These are phyloP conservation scores for Sympetrum striolatum DNA, from an alignment of 2,888 invertebrate genomes.

Conservation along the genomic window DNA sequence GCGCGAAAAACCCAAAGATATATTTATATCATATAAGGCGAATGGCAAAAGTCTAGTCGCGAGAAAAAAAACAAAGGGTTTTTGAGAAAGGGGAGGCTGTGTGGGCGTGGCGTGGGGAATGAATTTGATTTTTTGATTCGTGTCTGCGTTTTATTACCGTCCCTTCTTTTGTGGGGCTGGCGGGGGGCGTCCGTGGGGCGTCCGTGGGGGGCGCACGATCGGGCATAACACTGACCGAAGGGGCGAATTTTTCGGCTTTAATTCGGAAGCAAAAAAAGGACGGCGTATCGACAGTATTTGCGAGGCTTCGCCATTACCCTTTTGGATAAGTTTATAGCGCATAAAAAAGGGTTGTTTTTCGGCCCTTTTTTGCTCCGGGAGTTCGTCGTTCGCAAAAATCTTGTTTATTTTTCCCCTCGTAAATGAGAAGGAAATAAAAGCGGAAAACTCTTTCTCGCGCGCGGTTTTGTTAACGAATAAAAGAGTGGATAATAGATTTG, in stretches of 20 bases:
- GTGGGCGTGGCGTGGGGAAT: not conserved
- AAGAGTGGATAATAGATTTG: too few species aligned
- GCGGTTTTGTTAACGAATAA: too few species aligned
- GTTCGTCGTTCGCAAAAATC: not conserved
- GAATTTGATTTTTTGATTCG: constrained; percentile 42
- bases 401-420: not conserved
- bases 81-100: not conserved
- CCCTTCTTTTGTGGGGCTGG: constrained; percentile 15
- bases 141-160: constrained; percentile 40
- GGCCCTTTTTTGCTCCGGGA: not conserved
- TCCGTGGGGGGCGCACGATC: not conserved
- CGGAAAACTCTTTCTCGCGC: not conserved
- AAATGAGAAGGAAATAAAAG: not conserved
- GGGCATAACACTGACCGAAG: not conserved
- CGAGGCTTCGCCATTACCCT: not conserved
- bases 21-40: not conserved
- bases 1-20: not conserved
- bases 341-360: not conserved
- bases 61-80: not conserved
- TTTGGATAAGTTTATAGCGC: not conserved
- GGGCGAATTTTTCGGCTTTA: not conserved
- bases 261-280: not conserved
- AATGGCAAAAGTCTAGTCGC: constrained; percentile 10
- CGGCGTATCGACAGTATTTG: not conserved
- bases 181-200: not conserved